These are phyloP conservation scores for Scomberomorus guttatus DNA, from an alignment of 2,797 vertebrate species.

Conservation along the genomic window DNA sequence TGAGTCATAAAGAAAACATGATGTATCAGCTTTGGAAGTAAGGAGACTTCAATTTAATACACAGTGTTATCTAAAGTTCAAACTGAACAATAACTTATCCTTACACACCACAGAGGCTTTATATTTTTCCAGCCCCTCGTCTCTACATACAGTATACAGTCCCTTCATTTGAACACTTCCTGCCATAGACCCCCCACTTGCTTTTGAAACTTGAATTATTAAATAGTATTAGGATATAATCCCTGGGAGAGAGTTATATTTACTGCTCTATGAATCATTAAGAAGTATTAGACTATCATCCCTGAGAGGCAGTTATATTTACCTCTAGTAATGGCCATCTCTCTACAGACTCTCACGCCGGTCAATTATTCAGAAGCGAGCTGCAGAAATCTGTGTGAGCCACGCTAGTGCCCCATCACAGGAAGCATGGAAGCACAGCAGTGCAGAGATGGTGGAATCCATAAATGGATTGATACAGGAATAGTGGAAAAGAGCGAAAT, in stretches of 20 bases:
- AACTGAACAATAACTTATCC: conserved; percentile 9
- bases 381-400: conserved; percentile 59
- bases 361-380: conserved; percentile 86
- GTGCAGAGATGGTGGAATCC: conserved; percentile 63
- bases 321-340: conserved; percentile 82
- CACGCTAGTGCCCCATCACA: conserved; percentile 55
- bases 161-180: conserved; percentile 58
- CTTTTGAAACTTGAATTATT: conserved; percentile 85
- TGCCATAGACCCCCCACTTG: conserved; percentile 48
- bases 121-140: conserved; percentile 33
- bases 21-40: conserved; percentile 8
- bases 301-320: conserved; percentile 86
- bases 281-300: conserved; percentile 85
- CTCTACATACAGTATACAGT: conserved; percentile 14
- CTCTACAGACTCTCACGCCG: conserved; percentile 71
- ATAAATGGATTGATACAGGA: conserved; percentile 74
- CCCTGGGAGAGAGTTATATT: conserved; percentile 84
- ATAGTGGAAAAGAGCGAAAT: conserved; percentile 44
- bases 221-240: conserved; percentile 80
- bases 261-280: conserved; percentile 86
- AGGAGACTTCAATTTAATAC: not conserved
- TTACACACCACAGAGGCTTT: conserved; percentile 7
- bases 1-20: conserved; percentile 36
- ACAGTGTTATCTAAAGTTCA: conserved; percentile 13
- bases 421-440: conserved; percentile 59